A percentile compares a stretch with the other conserved stretches of the same genome.
Evolutionary conservation across 2,797 vertebrate genomes (phyloP).

Genomic region (Gouania willdenowi): DNA sequence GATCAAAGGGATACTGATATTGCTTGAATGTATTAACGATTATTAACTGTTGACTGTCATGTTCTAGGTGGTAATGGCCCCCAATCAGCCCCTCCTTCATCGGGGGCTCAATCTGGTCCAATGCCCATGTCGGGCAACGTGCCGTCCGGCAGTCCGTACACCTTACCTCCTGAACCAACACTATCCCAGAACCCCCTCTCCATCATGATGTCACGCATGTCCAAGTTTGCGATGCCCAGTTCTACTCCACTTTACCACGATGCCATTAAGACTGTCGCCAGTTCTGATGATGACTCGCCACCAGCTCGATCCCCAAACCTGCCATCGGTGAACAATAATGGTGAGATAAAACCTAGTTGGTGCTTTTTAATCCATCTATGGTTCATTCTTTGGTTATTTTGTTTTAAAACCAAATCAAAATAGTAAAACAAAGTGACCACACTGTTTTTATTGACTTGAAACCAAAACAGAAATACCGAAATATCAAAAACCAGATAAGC

Average conservation of each 20-base stretch:
- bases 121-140: constrained; percentile 91
- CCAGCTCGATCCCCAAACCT: constrained; percentile 96
- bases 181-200: constrained; percentile 98
- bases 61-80: constrained; percentile 88
- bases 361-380: no score
- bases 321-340: constrained; percentile 93
- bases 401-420: no score
- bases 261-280: constrained; percentile 99
- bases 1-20: background rate
- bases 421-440: no score
- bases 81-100: constrained; percentile 84
- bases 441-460: no score
- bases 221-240: constrained; percentile 99
- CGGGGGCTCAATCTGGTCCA: constrained; percentile 78
- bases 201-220: constrained; percentile 99
- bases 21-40: no score
- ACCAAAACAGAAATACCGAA: no score
- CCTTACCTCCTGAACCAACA: constrained; percentile 95
- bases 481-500: no score
- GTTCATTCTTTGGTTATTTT: no score
- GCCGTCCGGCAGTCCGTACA: constrained; percentile 92
- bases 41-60: no score
- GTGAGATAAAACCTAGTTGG: no score
- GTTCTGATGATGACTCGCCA: constrained; percentile 97
- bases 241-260: constrained; percentile 98